phyloP scores from a whole-genome alignment of 2,797 vertebrate genomes.

The Galago senegalensis region DNA sequence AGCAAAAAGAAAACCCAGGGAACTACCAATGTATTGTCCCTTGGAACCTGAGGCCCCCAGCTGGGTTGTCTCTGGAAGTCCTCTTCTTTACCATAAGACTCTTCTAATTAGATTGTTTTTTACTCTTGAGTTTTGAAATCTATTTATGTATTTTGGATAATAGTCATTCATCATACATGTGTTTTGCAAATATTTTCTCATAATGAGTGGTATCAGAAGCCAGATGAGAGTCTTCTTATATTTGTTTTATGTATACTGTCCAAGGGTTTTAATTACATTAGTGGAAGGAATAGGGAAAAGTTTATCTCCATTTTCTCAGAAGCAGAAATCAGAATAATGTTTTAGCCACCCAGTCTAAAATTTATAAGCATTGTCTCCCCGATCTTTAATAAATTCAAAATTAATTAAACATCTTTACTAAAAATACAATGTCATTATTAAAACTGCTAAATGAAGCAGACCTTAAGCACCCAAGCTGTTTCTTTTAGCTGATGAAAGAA shows the following conservation, averaged over 20 bases:
- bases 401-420: conserved; percentile 45
- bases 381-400: conserved; percentile 59
- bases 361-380: background rate
- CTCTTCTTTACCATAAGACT: conserved; percentile 26
- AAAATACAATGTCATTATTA: conserved; percentile 11
- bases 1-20: conserved; percentile 16
- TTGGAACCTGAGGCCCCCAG: background rate
- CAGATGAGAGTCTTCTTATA: background rate
- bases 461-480: conserved; percentile 24
- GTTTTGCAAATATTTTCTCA: conserved; percentile 59
- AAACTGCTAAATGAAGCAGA: conserved; percentile 61
- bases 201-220: conserved; percentile 34
- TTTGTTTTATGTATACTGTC: background rate
- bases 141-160: background rate
- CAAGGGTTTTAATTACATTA: conserved; percentile 20
- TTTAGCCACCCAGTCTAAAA: conserved; percentile 24
- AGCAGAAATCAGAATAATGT: conserved; percentile 22
- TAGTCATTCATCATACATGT: background rate
- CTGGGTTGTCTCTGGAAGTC: conserved; percentile 5
- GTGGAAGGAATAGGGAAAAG: background rate
- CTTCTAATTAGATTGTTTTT: conserved; percentile 43
- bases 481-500: conserved; percentile 67
- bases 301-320: conserved; percentile 38
- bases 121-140: conserved; percentile 12
- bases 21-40: background rate